phyloP scores from a whole-genome alignment of 2,888 invertebrate species.

The Nycteola revayana region DNA sequence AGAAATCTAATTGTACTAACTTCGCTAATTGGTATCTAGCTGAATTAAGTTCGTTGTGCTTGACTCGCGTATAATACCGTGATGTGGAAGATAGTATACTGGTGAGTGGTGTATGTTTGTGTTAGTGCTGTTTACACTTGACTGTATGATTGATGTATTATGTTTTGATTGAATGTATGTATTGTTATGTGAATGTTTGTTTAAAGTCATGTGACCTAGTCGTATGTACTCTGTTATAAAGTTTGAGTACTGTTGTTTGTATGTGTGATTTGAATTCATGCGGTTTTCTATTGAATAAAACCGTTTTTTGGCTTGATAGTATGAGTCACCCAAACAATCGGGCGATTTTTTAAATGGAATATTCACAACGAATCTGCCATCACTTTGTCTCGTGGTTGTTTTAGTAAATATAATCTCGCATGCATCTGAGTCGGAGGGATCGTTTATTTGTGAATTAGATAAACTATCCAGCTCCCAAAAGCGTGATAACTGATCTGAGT shows the following conservation, averaged over 20 bases:
- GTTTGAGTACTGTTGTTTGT: slow-evolving; percentile 1
- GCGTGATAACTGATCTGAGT: no score
- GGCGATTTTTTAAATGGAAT: no score
- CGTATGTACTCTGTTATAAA: slow-evolving; percentile 1
- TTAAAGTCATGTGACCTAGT: slow-evolving; percentile 1
- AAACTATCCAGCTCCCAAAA: no score
- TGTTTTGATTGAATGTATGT: no score
- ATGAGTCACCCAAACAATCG: slow-evolving; percentile 1
- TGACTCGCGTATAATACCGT: no score
- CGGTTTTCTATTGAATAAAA: slow-evolving; percentile 1
- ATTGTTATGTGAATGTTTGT: no score
- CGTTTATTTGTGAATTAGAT: no score
- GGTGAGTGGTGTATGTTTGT: neutral
- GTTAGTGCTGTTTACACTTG: no score
- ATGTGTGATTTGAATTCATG: neutral
- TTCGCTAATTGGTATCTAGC: slow-evolving; percentile 3
- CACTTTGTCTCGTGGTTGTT: neutral
- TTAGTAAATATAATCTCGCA: neutral
- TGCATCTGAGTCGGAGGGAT: neutral
- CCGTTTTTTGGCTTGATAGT: slow-evolving; percentile 1
- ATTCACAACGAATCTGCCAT: slow-evolving; percentile 1
- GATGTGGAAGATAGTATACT: slow-evolving; percentile 1
- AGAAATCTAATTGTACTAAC: neutral
- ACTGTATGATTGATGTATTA: no score
- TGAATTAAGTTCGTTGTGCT: slow-evolving; percentile 1